phyloP scores from a whole-genome alignment of 1,140 invertebrate genomes.

The Nilaparvata lugens region DNA sequence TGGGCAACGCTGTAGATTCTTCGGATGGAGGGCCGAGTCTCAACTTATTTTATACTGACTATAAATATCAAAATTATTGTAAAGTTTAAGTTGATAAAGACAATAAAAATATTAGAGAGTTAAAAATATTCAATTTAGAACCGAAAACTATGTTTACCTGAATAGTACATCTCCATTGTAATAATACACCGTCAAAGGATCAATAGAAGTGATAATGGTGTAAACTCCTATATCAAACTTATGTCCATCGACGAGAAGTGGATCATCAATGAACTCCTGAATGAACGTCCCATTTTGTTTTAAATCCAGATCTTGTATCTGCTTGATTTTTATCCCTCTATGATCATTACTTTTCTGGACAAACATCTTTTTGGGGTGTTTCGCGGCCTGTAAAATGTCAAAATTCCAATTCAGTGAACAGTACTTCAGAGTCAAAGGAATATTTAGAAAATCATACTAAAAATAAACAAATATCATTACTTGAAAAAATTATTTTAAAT shows the following conservation, averaged over 20 bases:
- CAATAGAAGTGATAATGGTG: conserved; percentile 80
- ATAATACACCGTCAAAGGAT: conserved; percentile 82
- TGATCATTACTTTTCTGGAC: conserved; percentile 92
- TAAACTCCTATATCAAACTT: conserved; percentile 98
- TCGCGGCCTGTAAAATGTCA: conserved; percentile 38
- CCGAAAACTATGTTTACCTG: conserved; percentile 42
- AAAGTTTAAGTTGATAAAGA: too few relatives aligned
- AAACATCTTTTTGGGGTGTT: conserved; percentile 64
- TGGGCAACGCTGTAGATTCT: too few relatives aligned
- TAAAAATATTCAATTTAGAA: too few relatives aligned
- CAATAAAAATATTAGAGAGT: too few relatives aligned
- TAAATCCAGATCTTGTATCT: conserved; percentile 60
- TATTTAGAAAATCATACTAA: too few relatives aligned
- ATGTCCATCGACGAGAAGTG: conserved; percentile 72
- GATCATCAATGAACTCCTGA: conserved; percentile 79
- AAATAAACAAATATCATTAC: too few relatives aligned
- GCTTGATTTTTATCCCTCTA: conserved; percentile 72
- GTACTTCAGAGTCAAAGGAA: not conserved
- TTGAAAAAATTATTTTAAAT: too few relatives aligned
- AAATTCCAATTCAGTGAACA: conserved; percentile 4
- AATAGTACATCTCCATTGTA: conserved; percentile 84
- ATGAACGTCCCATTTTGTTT: conserved; percentile 70
- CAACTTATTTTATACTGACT: too few relatives aligned
- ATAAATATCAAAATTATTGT: too few relatives aligned
- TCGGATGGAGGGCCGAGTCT: too few relatives aligned